Evolutionary conservation across 2,797 vertebrate genomes (phyloP), one percentile per base, ranked within the genome.

Genomic region (Bovichtus variegatus): DNA sequence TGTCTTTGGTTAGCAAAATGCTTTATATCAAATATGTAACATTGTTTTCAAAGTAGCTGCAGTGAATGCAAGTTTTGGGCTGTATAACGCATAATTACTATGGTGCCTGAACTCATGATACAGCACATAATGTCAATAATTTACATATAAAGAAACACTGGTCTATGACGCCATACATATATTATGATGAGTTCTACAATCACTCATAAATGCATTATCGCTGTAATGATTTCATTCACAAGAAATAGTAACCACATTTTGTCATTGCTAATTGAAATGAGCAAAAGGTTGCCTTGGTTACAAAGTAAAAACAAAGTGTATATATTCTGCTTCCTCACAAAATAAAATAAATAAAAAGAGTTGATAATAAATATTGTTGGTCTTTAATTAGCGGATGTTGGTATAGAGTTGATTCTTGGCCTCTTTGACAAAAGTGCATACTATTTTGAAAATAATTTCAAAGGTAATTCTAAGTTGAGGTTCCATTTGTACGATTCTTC

Each of bases 281-380:
- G 27, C 3, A 9, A 53, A 46, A 60, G n/a, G 11, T 43, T 76
- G 27, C 16, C 41, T 67, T 38, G 50, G 63, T 46, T 25, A 54
- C 23, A 36, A 78, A 44, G 19, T 76, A 68, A 83, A 81, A 21
- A 29, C 25, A 51, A n/a, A n/a, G n/a, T 43, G 1, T 16, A 43
- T 66, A 50, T 38, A 43, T 27, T 62, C 3, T 25, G 19, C 11
- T 40, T 67, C 21, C 3, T 57, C 36, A 51, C 23, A 34, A 62
- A 70, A 59, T 44, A 60, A 16, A 34, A 34, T 34, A 34, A 34
- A 34, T 34, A 9, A 6, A 34, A 8, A 34, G 34, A 34, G 34
- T 41, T 36, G 5, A 72, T 63, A 13, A 60, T 71, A 44, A 13
- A 44, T 29, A 8, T 31, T 36, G 0, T 36, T 53, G 25, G 5